A percentile compares a stretch with the other conserved stretches of the same genome.
phyloP scores from a whole-genome alignment of 2,888 invertebrate species.

The Serripes groenlandicus region DNA sequence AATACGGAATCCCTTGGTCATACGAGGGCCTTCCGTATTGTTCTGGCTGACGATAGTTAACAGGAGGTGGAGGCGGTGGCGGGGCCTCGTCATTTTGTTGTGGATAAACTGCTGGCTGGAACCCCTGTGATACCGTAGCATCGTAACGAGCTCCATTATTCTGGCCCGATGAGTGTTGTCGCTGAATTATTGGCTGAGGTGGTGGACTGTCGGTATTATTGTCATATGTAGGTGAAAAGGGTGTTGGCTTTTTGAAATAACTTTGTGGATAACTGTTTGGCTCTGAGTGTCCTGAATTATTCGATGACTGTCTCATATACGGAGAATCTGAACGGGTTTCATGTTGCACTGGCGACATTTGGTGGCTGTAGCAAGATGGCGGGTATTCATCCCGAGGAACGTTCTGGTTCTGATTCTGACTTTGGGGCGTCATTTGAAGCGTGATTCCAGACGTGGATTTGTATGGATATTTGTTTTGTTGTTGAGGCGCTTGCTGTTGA shows the following conservation, averaged over 20 bases:
- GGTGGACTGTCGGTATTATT: slow-evolving; percentile 46
- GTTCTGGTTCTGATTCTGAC: slow-evolving; percentile 25
- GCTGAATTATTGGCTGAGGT: slow-evolving; percentile 57
- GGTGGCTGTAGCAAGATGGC: slow-evolving; percentile 43
- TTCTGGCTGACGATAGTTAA: slow-evolving; percentile 56
- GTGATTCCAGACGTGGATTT: slow-evolving; percentile 61
- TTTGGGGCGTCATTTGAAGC: slow-evolving; percentile 59
- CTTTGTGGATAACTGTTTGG: slow-evolving; percentile 49
- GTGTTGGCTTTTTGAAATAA: slow-evolving; percentile 66
- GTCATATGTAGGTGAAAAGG: slow-evolving; percentile 52
- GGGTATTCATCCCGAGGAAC: slow-evolving; percentile 43
- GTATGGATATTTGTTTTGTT: slow-evolving; percentile 60
- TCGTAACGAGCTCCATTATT: slow-evolving; percentile 64
- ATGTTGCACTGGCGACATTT: slow-evolving; percentile 62
- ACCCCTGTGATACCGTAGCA: slow-evolving; percentile 61
- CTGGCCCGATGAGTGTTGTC: slow-evolving; percentile 62
- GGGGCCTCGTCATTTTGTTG: slow-evolving; percentile 54
- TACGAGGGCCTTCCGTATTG: slow-evolving; percentile 45
- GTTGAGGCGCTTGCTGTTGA: slow-evolving; percentile 18
- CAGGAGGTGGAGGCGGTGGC: slow-evolving; percentile 60
- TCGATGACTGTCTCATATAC: slow-evolving; percentile 61
- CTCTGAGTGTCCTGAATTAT: slow-evolving; percentile 47
- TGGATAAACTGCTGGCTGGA: slow-evolving; percentile 42
- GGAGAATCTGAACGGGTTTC: slow-evolving; percentile 37
- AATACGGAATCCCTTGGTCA: slow-evolving; percentile 47